Conservation (phyloP, 2,888 invertebrate species). For the Lamellibrachia columna region DNA sequence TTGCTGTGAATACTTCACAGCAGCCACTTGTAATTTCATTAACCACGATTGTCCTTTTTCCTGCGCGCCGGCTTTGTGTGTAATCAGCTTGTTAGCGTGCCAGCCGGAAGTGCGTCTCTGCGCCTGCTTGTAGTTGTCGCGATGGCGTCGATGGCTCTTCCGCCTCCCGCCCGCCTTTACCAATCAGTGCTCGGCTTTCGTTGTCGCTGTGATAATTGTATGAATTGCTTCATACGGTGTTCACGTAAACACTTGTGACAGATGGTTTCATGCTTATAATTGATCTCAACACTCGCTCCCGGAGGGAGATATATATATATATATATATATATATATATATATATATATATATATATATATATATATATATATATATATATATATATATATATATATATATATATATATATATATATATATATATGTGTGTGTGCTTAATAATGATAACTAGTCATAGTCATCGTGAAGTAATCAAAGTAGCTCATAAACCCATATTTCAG, state of each 20-base stretch:
- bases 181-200: background rate
- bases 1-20: background rate
- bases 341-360: too few relatives aligned
- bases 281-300: background rate
- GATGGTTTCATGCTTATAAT: background rate
- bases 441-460: too few relatives aligned
- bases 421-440: too few relatives aligned
- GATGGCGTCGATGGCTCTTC: background rate
- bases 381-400: too few relatives aligned
- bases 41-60: background rate
- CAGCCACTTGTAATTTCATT: background rate
- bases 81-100: background rate
- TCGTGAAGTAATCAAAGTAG: too few relatives aligned
- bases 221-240: background rate
- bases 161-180: background rate
- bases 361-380: too few relatives aligned
- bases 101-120: constrained; percentile 2
- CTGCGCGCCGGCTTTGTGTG: background rate
- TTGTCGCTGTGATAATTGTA: background rate
- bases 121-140: background rate
- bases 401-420: too few relatives aligned
- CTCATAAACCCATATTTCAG: too few relatives aligned
- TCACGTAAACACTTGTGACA: constrained; percentile 9
- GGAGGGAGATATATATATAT: background rate
- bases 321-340: too few relatives aligned